Base-by-base conservation (phyloP, 2,888 invertebrate genomes). In the Blomia tropicalis region DNA sequence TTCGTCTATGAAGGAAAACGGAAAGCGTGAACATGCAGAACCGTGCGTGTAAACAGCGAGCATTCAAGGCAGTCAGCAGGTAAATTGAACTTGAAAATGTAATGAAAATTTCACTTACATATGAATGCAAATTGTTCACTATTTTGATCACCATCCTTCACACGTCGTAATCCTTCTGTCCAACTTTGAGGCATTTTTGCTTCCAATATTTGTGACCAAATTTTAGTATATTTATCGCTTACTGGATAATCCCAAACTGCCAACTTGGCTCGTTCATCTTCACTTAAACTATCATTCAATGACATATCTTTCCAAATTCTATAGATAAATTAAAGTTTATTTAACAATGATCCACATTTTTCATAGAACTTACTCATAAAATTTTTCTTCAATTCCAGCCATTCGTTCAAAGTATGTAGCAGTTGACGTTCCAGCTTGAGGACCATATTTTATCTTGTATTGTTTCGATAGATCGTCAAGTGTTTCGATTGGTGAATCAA, bases 181-280 rank as follows among this genome's bases (percentile, higher is more conserved):
- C 87, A 79, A 2, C 81, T 80, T 31, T 80, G 78, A 0, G 95
- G 95, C 14, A 95, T 79, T 0, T 81, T 82, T 0, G 91, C 86
- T 69, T 83, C 83, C 70, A 82, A 79, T 90, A 95, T 96, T 0
- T 89, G 88, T 72, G 92, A 88, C 87, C 93, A 93, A 85, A 98
- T 92, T 76, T 95, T 96, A 43, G 92, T 95, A 74, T 91, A 96
- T 72, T 91, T 95, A 75, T 96, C 93, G 70, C 91, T 91, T 0
- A 96, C 92, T 0, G 96, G 96, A 73, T 96, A 96, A 73, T 96
- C 95, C 95, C 95, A 96, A 0, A 96, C 96, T 0, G 96, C 95
- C 19, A 95, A 75, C 73, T 92, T 88, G 0, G 93, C 87, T 31
- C 93, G 78, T 71, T 95, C 91, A 3, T 88, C 81, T 63, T 90